phyloP scores from a whole-genome alignment of 2,888 invertebrate species.

The Oligia strigilis region DNA sequence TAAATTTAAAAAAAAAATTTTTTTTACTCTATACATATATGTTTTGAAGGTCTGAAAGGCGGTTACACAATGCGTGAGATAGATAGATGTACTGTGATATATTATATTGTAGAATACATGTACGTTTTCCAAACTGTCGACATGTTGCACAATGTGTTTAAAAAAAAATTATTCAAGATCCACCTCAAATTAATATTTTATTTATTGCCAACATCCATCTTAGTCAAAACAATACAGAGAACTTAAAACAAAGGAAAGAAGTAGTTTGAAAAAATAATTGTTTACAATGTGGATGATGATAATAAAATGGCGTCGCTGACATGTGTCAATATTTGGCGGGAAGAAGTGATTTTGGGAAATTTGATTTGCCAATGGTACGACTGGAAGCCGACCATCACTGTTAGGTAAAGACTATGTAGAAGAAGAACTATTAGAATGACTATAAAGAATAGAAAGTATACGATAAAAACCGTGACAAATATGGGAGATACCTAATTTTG shows the following conservation, averaged over 20 bases:
- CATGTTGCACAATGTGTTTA: not conserved
- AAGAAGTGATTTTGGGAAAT: conserved; percentile 76
- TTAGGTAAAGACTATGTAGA: not conserved
- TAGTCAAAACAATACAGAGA: not conserved
- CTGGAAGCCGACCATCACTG: not conserved
- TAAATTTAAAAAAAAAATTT: not conserved
- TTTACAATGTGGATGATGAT: conserved; percentile 79
- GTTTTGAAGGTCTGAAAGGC: not conserved
- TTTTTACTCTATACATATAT: not conserved
- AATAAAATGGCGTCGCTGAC: conserved; percentile 78
- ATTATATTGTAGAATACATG: not conserved
- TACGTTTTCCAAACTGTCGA: not conserved
- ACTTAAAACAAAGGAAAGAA: not conserved
- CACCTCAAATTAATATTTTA: not conserved
- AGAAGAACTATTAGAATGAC: not conserved
- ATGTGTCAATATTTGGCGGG: conserved; percentile 83
- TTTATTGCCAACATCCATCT: not conserved
- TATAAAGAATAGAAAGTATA: not conserved
- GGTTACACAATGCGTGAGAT: not conserved
- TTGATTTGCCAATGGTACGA: conserved; percentile 76
- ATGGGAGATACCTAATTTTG: not conserved
- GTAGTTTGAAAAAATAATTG: not conserved
- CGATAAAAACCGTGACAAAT: not conserved
- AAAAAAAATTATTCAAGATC: no score
- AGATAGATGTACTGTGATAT: not conserved